Conservation (phyloP, 2,888 invertebrate species). For the Cephus sareptanus region DNA sequence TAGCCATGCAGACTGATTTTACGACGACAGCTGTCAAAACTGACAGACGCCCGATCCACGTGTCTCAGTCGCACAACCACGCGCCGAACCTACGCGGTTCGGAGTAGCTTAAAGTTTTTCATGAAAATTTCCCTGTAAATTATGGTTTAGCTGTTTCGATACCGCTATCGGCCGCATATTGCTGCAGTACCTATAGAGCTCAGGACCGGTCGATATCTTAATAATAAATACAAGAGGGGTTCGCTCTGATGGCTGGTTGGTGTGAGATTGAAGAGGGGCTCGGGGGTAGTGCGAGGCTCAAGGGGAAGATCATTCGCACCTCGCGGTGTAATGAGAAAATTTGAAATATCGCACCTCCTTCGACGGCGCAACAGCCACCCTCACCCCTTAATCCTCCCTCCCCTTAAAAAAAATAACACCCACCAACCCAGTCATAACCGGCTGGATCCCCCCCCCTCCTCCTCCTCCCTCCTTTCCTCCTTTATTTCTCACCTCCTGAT, state of each 20-base stretch:
- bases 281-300: constrained; percentile 32
- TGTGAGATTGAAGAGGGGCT: constrained; percentile 61
- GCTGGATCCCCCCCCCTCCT: constrained; percentile 32
- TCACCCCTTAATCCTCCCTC: constrained; percentile 16
- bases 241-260: constrained; percentile 59
- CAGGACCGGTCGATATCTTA: constrained; percentile 64
- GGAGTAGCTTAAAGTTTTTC: background rate
- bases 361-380: constrained; percentile 10
- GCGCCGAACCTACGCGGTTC: background rate
- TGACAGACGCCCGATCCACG: background rate
- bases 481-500: constrained; percentile 16
- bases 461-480: constrained; percentile 22
- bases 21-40: background rate
- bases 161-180: constrained; percentile 40
- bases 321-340: constrained; percentile 65
- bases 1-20: background rate
- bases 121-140: background rate
- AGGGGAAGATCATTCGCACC: constrained; percentile 62
- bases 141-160: background rate
- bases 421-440: constrained; percentile 57
- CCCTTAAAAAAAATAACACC: constrained; percentile 45
- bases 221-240: constrained; percentile 65
- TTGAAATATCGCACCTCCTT: constrained; percentile 63
- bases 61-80: background rate
- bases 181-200: constrained; percentile 46